Evolutionary conservation across 2,888 invertebrate species (phyloP).

Genomic region (Pristionchus exspectatus): DNA sequence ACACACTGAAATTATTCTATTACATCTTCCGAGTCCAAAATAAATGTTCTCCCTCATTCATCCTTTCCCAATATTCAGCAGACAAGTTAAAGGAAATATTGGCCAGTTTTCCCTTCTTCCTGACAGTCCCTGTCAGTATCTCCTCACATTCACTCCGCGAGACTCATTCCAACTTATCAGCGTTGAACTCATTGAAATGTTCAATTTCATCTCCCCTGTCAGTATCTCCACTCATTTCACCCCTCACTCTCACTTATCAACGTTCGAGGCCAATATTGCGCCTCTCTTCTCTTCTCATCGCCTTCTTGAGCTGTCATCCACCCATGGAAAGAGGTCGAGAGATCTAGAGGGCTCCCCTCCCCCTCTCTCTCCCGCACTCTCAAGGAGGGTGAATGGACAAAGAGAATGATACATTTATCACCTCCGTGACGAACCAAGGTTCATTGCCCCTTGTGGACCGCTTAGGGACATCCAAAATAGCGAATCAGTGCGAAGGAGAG

Average conservation of each 20-base stretch:
- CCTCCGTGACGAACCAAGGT: neutral
- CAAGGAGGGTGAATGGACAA: slow-evolving; percentile 3
- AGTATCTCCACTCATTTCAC: neutral
- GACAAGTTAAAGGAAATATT: neutral
- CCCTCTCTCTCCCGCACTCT: neutral
- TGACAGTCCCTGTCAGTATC: too few relatives aligned
- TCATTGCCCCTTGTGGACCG: neutral
- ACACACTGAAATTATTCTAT: slow-evolving; percentile 62
- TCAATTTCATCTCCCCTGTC: neutral
- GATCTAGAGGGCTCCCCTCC: neutral
- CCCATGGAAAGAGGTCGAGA: slow-evolving; percentile 51
- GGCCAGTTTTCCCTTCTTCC: too few relatives aligned
- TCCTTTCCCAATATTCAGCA: neutral
- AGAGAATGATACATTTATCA: slow-evolving; percentile 26
- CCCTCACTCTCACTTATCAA: slow-evolving; percentile 38
- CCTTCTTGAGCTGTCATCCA: slow-evolving; percentile 53
- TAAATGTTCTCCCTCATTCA: neutral
- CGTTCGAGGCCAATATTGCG: slow-evolving; percentile 34
- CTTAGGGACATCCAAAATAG: neutral
- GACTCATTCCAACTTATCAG: neutral
- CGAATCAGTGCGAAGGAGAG: too few relatives aligned
- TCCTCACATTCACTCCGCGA: neutral
- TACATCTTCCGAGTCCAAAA: neutral
- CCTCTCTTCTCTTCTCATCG: neutral
- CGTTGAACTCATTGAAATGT: neutral